phyloP scores from a whole-genome alignment of 2,888 invertebrate species.

The Candidula unifasciata region DNA sequence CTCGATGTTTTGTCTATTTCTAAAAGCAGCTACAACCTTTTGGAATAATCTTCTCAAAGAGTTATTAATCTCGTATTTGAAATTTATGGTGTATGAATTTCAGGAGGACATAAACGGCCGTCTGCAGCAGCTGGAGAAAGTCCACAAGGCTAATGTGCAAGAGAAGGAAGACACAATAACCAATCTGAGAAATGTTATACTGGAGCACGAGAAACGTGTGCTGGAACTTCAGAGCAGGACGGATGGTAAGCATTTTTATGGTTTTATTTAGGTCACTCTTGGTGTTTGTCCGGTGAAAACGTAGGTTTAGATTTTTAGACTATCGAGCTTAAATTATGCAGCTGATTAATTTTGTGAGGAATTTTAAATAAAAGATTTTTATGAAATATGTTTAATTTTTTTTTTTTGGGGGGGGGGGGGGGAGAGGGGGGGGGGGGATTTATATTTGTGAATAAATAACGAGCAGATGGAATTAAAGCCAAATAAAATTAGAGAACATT shows the following conservation, averaged over 20 bases:
- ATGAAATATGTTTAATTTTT: no score
- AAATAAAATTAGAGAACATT: no score
- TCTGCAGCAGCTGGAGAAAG: slow-evolving; percentile 10
- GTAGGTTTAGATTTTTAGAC: no score
- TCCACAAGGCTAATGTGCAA: slow-evolving; percentile 12
- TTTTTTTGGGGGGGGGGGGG: neutral
- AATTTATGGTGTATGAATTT: neutral
- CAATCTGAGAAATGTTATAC: slow-evolving; percentile 1
- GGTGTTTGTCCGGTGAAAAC: no score
- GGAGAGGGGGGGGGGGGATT: neutral
- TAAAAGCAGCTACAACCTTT: no score
- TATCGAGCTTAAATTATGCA: no score
- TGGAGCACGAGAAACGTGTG: slow-evolving; percentile 29
- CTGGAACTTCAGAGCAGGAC: slow-evolving; percentile 1
- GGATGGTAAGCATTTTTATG: slow-evolving; percentile 18
- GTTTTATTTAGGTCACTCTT: no score
- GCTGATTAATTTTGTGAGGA: no score
- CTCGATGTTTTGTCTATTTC: no score
- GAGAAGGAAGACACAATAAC: slow-evolving; percentile 31
- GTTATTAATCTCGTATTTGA: neutral
- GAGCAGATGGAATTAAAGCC: no score
- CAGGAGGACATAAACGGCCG: slow-evolving; percentile 7
- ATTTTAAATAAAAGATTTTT: no score
- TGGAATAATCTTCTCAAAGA: neutral
- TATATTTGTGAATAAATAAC: no score